Evolutionary conservation across 1,140 invertebrate genomes (phyloP), one percentile per base, ranked within the genome.

Genomic region (Tetramorium alpestre): DNA sequence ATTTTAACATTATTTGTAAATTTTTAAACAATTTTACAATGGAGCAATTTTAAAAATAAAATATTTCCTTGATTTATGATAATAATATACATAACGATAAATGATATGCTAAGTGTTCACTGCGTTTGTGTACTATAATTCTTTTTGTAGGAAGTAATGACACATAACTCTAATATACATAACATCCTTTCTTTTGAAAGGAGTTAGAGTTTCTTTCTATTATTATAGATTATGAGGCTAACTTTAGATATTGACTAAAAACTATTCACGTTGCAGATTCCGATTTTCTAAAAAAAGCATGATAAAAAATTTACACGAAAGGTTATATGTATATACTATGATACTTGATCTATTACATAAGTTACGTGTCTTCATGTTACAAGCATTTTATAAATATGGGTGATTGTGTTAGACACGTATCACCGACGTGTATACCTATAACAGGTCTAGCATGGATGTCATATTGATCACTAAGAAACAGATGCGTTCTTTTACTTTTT

Each of bases 231-330:
- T 28, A 49, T 3, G 4, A 2, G n/a, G 0, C 13, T 80, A 54
- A 67, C 13, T 67, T 18, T 69, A 51, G 62, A 80, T 67, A 80
- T 80, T 67, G 62, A 67, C 33, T 65, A 6, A 65, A 56, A 56
- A 78, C 28, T 58, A 72, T 73, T 72, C 78, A 25, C 22, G 18
- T 60, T 22, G 11, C 22, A 44, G 13, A 72, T 73, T 58, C 38
- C 11, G 73, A 18, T 73, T 82, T 82, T 72, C 18, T 25, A 58
- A 47, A 58, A 82, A 5, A 41, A 58, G 11, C 7, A 3, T 18
- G 3, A 33, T 73, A 8, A 82, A 82, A 72, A 10, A 82, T 82
- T 82, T 44, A 82, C 22, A 44, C 11, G 2, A 22, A 33, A n/a
- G 25, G 25, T 58, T 41, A 41, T 13, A 41, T n/a, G 22, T 5